Percentiles rank a stretch among this genome's conserved stretches.
Conservation (phyloP, 2,888 invertebrate species). For the Steinernema carpocapsae region DNA sequence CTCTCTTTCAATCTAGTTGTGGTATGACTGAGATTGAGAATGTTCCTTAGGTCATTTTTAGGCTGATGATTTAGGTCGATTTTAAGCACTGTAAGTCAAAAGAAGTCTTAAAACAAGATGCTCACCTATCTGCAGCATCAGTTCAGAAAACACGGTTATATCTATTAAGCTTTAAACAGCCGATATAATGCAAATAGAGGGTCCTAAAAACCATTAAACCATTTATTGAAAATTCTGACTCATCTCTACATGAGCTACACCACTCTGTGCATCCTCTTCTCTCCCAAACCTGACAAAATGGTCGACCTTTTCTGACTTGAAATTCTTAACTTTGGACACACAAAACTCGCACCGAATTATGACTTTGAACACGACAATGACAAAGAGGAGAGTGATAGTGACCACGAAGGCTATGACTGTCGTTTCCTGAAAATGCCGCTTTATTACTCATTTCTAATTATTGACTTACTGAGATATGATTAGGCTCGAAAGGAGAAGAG, state of each 20-base stretch:
- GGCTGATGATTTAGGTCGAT: no score
- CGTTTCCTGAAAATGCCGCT: neutral
- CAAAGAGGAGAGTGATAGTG: conserved; percentile 7
- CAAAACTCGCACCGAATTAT: neutral
- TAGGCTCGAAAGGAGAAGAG: neutral
- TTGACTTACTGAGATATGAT: neutral
- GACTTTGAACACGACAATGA: neutral
- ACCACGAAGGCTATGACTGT: neutral
- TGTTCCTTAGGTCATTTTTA: neutral
- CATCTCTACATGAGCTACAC: neutral
- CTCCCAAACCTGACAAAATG: conserved; percentile 17
- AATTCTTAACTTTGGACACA: neutral
- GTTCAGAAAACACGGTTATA: no score
- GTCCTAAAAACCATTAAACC: no score
- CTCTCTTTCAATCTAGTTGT: neutral
- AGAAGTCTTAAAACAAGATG: no score
- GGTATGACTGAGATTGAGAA: neutral
- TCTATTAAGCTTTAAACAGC: no score
- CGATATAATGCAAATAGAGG: no score
- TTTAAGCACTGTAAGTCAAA: neutral
- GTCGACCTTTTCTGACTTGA: neutral
- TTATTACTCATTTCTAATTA: neutral
- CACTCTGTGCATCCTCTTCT: neutral
- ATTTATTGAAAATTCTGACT: no score
- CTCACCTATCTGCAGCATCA: no score